A percentile compares a stretch with the other conserved stretches of the same genome.
phyloP scores from a whole-genome alignment of 2,888 invertebrate species.

The Sabellastarte sp. region DNA sequence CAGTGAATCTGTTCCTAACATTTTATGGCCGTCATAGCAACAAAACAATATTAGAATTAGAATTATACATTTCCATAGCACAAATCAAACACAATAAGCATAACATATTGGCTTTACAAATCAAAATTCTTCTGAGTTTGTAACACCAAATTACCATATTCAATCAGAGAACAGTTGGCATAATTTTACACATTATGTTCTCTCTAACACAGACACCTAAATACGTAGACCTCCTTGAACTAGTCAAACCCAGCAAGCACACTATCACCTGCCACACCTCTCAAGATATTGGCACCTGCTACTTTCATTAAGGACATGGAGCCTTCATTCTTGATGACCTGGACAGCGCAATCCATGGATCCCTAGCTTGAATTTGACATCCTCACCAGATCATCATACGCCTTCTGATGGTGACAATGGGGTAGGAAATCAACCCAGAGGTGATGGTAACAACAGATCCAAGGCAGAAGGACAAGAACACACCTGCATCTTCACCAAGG shows the following conservation, averaged over 20 bases:
- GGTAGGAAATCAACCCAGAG: constrained; percentile 92
- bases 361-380: constrained; percentile 68
- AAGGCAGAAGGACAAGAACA: constrained; percentile 48
- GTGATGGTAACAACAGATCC: constrained; percentile 72
- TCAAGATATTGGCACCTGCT: constrained; percentile 56
- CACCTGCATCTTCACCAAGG: constrained; percentile 49
- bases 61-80: no score
- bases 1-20: no score
- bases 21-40: no score
- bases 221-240: constrained; percentile 51
- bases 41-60: no score
- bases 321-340: constrained; percentile 84
- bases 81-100: no score
- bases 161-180: no score
- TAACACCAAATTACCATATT: no score
- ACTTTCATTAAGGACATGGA: constrained; percentile 87
- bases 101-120: no score
- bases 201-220: constrained; percentile 28
- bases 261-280: constrained; percentile 59
- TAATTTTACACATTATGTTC: no score
- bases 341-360: constrained; percentile 87
- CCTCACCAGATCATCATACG: constrained; percentile 88
- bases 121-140: no score
- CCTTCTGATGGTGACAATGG: constrained; percentile 89
- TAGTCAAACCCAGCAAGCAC: constrained; percentile 58